Base-by-base conservation (phyloP, 2,797 vertebrate genomes). In the Gastrophryne carolinensis region DNA sequence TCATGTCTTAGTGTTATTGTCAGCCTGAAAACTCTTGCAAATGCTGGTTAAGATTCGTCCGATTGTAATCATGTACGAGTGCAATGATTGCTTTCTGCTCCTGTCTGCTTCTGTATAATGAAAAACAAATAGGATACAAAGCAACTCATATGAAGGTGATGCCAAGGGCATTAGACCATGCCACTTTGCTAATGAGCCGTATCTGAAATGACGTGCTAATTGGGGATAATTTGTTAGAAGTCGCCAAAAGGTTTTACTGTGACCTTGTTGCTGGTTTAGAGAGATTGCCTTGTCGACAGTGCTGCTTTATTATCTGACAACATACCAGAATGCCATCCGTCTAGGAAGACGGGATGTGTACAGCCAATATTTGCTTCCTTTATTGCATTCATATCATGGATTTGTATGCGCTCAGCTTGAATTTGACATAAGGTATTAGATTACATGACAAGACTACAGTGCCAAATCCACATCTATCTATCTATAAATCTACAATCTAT, bases 241-340 rank as follows among this genome's bases (percentile, higher is more conserved):
- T 37, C 1, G 30, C 19, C n/a, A 56, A 8, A 58, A 26, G 8
- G 35, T 47, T 35, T 29, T 23, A 57, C 57, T 41, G 67, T 72
- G 52, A 65, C 75, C 75, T 72, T 72, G 61, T 66, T 32, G 9
- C n/a, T n/a, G n/a, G n/a, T n/a, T n/a, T n/a, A n/a, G n/a, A n/a
- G n/a, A n/a, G n/a, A n/a, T n/a, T n/a, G n/a, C n/a, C n/a, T n/a
- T n/a, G n/a, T n/a, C n/a, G n/a, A n/a, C n/a, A n/a, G n/a, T n/a
- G n/a, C n/a, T n/a, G n/a, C n/a, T n/a, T n/a, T n/a, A n/a, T n/a
- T n/a, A n/a, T n/a, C n/a, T n/a, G n/a, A n/a, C n/a, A n/a, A n/a
- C n/a, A n/a, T n/a, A n/a, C n/a, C n/a, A n/a, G n/a, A n/a, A n/a
- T n/a, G n/a, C n/a, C n/a, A n/a, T n/a, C n/a, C n/a, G n/a, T n/a